These are phyloP conservation scores for Catajapyx aquilonaris DNA, from an alignment of 1,140 invertebrate genomes.

Conservation along the genomic window DNA sequence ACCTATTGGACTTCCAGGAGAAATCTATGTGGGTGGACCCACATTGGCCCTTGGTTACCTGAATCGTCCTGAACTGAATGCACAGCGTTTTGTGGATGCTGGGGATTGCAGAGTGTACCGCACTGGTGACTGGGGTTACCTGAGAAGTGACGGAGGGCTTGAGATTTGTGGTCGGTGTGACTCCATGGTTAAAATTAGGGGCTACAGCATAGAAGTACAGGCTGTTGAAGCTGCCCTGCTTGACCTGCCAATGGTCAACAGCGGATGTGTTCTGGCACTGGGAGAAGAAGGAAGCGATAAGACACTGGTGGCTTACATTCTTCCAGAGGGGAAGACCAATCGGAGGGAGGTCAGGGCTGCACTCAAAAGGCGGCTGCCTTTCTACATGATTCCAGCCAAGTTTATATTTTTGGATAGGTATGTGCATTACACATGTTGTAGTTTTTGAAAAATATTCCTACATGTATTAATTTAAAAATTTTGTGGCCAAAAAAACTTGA, in stretches of 20 bases:
- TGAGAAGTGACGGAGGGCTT: slow-evolving; percentile 23
- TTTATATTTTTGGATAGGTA: slow-evolving; percentile 22
- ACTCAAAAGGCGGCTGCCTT: slow-evolving; percentile 25
- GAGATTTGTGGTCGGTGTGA: slow-evolving; percentile 30
- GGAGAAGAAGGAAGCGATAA: slow-evolving; percentile 29
- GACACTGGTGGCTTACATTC: slow-evolving; percentile 27
- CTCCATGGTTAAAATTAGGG: slow-evolving; percentile 29
- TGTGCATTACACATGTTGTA: no score
- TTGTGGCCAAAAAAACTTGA: no score
- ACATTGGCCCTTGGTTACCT: slow-evolving; percentile 27
- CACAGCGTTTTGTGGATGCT: slow-evolving; percentile 20
- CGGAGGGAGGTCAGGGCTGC: slow-evolving; percentile 21
- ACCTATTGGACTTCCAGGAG: slow-evolving; percentile 27
- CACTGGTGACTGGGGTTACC: slow-evolving; percentile 28
- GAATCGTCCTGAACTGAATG: slow-evolving; percentile 26
- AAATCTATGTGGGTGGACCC: slow-evolving; percentile 29
- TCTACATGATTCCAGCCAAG: slow-evolving; percentile 31
- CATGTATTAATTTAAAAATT: no score
- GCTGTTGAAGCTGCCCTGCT: slow-evolving; percentile 26
- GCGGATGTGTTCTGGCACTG: slow-evolving; percentile 22
- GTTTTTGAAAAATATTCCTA: no score
- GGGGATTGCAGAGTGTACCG: slow-evolving; percentile 20
- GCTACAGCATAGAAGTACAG: slow-evolving; percentile 30
- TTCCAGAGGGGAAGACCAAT: slow-evolving; percentile 17
- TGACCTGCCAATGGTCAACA: slow-evolving; percentile 20